Evolutionary conservation across 37 sponge, comb jelly and placozoan species (phyloP), one percentile per base, ranked within the genome.

Genomic region (Mnemiopsis leidyi): DNA sequence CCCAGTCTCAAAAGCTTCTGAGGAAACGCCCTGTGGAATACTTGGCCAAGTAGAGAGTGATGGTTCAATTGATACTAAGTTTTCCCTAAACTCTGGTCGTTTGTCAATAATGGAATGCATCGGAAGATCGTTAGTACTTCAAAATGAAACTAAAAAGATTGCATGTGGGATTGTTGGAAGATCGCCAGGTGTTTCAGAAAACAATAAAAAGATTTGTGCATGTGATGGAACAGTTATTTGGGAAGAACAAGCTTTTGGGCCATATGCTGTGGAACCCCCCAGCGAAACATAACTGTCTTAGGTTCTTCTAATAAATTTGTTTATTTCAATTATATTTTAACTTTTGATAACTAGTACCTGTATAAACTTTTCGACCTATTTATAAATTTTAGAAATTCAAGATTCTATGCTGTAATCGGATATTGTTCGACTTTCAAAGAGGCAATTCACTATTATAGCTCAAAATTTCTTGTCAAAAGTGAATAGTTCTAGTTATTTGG

Each of bases 141-240:
- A 39, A 85, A 37, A n/a, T 39, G 48, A 85, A 7, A 25, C 0
- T 39, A 23, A 39, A 23, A 85, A 39, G 5, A 26, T 85, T 21
- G 90, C 90, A 9, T 85, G 90, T 85, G 90, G 90, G 24, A 85
- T 85, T 85, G 36, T 85, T 40, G 90, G 90, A 23, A 39, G 90
- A 23, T 85, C 90, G 16, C 25, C 90, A 1, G 90, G 90, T 26
- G 48, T 40, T 36, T 23, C 32, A 36, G 29, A 85, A 37, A 85
- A 85, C 23, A 28, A 9, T 26, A 85, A 85, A 40, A 85, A 37
- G 35, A 85, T 85, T 25, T 85, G 90, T 85, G 32, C 90, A 1
- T 85, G 90, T 85, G 90, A 85, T 85, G 90, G 90, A 16, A 85
- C 40, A 40, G 90, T 85, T 20, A 85, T 85, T 39, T 85, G 90